Base-by-base conservation (phyloP, 2,888 invertebrate genomes). In the Euzetes globulus region DNA sequence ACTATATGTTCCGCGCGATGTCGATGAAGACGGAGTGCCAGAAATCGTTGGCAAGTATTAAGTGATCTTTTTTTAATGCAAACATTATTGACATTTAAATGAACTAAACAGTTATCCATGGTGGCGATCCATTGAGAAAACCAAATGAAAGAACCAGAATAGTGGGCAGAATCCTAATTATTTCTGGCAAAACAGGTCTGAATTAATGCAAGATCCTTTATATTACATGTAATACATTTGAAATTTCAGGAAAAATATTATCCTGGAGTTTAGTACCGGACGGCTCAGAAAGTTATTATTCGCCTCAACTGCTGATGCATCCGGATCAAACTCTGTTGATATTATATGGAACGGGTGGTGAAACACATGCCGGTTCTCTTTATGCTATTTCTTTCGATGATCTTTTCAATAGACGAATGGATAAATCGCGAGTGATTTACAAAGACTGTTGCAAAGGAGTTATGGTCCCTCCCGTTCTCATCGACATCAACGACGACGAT, bases 301-400 rank as follows among this genome's bases (percentile, higher is more conserved):
- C 90, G 29, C 88, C 91, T 0, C 89, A 90, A 81, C 81, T 88
- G 25, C 79, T 89, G 7, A 84, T 85, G 1, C 84, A 86, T 77
- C 84, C 85, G 41, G 87, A 88, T 80, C 88, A 79, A n/a, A 86
- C 81, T 52, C 85, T 86, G 77, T 82, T 86, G 72, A 85, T 91
- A 50, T 81, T 91, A 72, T 87, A 90, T 79, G 88, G 90, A 17
- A 90, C 91, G 0, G 91, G 90, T 0, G 89, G 89, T 2, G 89
- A 90, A 78, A 88, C 87, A 58, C 86, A 89, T 63, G 84, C 88
- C 0, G 91, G 91, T 1, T 88, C 88, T 50, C 84, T 92, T 19
- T 91, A 89, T 81, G 84, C 86, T 3, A 85, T 89, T 29, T 83
- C 87, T 0, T 82, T 91, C 37, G 83, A 85, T 27, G 83, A 84